A percentile compares a stretch with the other conserved stretches of the same genome.
These are phyloP conservation scores for Ceyx erithaca DNA, from an alignment of 2,797 vertebrate species.

Conservation along the genomic window DNA sequence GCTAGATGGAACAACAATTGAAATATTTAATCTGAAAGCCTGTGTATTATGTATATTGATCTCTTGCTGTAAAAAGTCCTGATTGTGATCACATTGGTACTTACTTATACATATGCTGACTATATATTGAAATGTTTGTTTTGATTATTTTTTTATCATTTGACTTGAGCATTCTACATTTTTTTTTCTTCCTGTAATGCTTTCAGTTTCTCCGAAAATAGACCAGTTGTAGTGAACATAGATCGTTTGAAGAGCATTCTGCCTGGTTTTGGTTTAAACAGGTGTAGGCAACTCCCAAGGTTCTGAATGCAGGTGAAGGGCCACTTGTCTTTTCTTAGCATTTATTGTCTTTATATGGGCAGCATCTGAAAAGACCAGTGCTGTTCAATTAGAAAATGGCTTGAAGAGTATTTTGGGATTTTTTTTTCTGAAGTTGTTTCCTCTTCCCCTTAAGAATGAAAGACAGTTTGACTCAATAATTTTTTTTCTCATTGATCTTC, in stretches of 20 bases:
- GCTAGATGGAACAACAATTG: not conserved
- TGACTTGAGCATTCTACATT: not conserved
- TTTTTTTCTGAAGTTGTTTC: not conserved
- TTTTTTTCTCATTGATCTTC: not conserved
- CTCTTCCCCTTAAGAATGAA: not conserved
- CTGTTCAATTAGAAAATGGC: not conserved
- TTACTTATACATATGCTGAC: not conserved
- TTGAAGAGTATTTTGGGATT: not conserved
- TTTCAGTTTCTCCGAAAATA: conserved; percentile 1
- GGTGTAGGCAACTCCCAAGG: not conserved
- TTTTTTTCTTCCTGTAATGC: not conserved
- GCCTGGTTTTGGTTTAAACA: not conserved
- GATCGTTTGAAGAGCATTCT: not conserved
- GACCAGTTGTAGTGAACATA: not conserved
- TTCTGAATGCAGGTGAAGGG: not conserved
- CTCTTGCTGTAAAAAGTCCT: not conserved
- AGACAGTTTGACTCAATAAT: not conserved
- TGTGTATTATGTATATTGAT: not conserved
- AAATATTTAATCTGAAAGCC: not conserved
- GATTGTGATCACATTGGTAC: not conserved
- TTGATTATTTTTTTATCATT: not conserved
- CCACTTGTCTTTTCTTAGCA: not conserved
- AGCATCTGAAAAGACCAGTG: not conserved
- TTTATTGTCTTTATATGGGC: not conserved
- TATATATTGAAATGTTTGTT: not conserved